Percentiles rank a stretch among this genome's conserved stretches.
Conservation (phyloP, 1,140 invertebrate species). For the Philaenus spumarius region DNA sequence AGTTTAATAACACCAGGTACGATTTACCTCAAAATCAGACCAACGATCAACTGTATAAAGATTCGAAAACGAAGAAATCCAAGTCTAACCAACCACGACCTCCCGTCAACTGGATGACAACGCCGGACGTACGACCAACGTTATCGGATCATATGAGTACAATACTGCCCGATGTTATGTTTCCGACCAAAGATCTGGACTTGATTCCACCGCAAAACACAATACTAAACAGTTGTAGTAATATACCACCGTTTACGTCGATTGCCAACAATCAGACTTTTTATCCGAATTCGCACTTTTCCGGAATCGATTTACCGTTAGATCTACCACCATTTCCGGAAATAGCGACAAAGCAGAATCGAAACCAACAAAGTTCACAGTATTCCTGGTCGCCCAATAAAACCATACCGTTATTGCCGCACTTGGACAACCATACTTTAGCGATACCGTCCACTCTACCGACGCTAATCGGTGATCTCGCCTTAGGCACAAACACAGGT, state of each 20-base stretch:
- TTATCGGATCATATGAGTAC: constrained; percentile 2
- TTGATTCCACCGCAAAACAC: constrained; percentile 2
- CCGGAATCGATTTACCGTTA: constrained; percentile 15
- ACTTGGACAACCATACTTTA: constrained; percentile 28
- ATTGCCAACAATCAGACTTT: constrained; percentile 11
- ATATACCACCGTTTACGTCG: constrained; percentile 3
- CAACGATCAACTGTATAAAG: background rate
- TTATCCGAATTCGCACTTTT: constrained; percentile 7
- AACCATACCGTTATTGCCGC: constrained; percentile 24
- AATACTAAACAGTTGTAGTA: constrained; percentile 6
- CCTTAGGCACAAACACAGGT: constrained; percentile 31
- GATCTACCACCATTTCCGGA: constrained; percentile 7
- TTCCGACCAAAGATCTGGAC: constrained; percentile 22
- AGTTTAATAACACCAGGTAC: background rate
- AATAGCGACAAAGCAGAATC: background rate
- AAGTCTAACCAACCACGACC: constrained; percentile 20
- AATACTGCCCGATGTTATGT: constrained; percentile 34
- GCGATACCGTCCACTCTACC: constrained; percentile 35
- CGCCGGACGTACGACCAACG: constrained; percentile 44
- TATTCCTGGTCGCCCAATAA: constrained; percentile 32
- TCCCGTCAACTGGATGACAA: constrained; percentile 58
- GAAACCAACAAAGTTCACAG: constrained; percentile 17
- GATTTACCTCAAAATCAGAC: background rate
- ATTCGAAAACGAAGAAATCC: constrained; percentile 2
- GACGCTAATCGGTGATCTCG: constrained; percentile 37